Percentiles rank a stretch among this genome's conserved stretches.
Evolutionary conservation across 2,888 invertebrate genomes (phyloP).

Genomic region (Platypus cylindrus): DNA sequence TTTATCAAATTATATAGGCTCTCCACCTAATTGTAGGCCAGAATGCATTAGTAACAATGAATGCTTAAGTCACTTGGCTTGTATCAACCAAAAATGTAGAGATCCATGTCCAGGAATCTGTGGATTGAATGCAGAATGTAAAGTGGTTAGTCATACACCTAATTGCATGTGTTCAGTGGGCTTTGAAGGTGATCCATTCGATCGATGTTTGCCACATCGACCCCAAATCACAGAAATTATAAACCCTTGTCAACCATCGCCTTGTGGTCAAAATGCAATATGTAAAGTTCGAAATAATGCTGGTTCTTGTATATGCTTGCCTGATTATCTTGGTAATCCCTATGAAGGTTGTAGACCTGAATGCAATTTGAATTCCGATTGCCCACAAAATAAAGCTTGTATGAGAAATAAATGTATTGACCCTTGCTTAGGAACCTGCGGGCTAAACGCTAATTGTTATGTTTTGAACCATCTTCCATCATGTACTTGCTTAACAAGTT

Average conservation of each 20-base stretch:
- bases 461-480: conserved; percentile 34
- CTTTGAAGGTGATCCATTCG: conserved; percentile 57
- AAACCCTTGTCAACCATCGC: conserved; percentile 36
- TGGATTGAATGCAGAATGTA: conserved; percentile 56
- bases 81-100: conserved; percentile 57
- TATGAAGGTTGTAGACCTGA: conserved; percentile 47
- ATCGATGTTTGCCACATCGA: conserved; percentile 19
- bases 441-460: conserved; percentile 50
- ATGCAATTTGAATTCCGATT: conserved; percentile 43
- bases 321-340: conserved; percentile 43
- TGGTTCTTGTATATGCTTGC: conserved; percentile 41
- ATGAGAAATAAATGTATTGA: conserved; percentile 43
- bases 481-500: conserved; percentile 40
- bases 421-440: conserved; percentile 50
- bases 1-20: conserved; percentile 50
- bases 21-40: conserved; percentile 59
- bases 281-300: conserved; percentile 39
- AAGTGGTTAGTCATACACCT: conserved; percentile 62
- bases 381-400: conserved; percentile 43
- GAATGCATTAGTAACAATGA: conserved; percentile 63
- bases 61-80: conserved; percentile 52
- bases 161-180: conserved; percentile 53
- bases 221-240: conserved; percentile 11
- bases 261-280: conserved; percentile 40
- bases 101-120: conserved; percentile 64